Evolutionary conservation across 2,113 vertebrate genomes (phyloP).

Genomic region (Eonycteris spelaea): DNA sequence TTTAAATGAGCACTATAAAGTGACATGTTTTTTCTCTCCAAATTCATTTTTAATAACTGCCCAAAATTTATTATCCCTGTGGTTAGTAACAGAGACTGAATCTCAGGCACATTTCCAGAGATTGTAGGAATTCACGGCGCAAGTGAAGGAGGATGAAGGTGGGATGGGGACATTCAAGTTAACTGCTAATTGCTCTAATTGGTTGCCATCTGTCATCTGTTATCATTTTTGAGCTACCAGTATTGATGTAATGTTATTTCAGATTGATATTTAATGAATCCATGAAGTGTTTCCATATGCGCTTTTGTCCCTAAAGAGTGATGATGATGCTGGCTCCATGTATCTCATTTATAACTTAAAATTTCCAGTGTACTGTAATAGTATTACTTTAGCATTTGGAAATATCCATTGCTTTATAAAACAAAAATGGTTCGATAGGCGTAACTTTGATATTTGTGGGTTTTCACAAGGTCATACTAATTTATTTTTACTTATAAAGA

Average conservation of each 20-base stretch:
- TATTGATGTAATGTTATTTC: constrained; percentile 70
- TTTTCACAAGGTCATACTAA: neutral
- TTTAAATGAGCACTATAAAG: neutral
- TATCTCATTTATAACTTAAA: constrained; percentile 37
- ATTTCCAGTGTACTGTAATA: neutral
- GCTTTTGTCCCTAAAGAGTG: constrained; percentile 64
- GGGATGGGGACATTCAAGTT: constrained; percentile 47
- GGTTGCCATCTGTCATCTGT: constrained; percentile 70
- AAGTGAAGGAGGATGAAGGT: constrained; percentile 64
- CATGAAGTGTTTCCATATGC: constrained; percentile 70
- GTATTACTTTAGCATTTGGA: constrained; percentile 23
- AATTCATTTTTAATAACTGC: neutral
- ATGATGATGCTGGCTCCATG: constrained; percentile 48
- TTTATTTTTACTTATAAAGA: neutral
- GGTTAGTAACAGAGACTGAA: neutral
- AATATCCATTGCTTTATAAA: constrained; percentile 11
- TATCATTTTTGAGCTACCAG: constrained; percentile 61
- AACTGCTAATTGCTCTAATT: constrained; percentile 70
- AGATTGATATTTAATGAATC: constrained; percentile 71
- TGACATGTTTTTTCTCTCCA: neutral
- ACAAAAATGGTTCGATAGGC: neutral
- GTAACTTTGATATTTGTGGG: neutral
- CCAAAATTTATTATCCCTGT: neutral
- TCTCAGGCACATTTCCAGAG: constrained; percentile 19
- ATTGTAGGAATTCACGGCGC: constrained; percentile 36